A percentile compares a stretch with the other conserved stretches of the same genome.
Evolutionary conservation across 2,797 vertebrate species (phyloP).

Genomic region (Pristis pectinata): DNA sequence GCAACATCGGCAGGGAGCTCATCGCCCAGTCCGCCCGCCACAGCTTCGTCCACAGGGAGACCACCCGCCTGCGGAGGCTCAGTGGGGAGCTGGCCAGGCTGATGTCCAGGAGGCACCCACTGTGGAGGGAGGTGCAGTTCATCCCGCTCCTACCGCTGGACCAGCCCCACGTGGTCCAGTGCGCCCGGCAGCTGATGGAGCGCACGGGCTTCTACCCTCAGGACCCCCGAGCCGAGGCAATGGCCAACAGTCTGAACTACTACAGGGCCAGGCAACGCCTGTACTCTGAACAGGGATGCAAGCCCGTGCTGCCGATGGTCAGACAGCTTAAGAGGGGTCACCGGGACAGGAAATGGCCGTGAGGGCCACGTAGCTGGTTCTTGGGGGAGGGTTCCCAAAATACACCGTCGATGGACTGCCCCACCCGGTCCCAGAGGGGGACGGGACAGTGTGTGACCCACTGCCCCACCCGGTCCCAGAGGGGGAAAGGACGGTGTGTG

Average conservation of each 20-base stretch:
- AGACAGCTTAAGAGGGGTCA: background rate
- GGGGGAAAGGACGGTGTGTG: too few species aligned
- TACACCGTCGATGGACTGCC: too few species aligned
- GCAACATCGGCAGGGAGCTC: background rate
- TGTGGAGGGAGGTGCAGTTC: background rate
- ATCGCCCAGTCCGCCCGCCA: background rate
- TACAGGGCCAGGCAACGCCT: background rate
- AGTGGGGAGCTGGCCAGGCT: background rate
- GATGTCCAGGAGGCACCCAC: background rate
- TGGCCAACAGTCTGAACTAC: background rate
- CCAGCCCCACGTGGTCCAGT: background rate
- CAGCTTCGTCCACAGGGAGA: fast-evolving
- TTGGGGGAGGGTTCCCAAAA: too few species aligned
- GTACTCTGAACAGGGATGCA: background rate
- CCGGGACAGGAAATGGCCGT: fast-evolving
- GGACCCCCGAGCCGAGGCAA: background rate
- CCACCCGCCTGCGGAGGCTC: background rate
- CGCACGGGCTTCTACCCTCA: background rate
- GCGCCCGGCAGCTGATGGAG: background rate
- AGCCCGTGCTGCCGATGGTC: background rate
- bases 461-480: too few species aligned
- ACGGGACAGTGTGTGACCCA: too few species aligned
- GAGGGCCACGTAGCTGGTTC: too few species aligned
- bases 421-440: too few species aligned
- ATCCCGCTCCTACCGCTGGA: background rate